Evolutionary conservation across 2,113 vertebrate species (phyloP).

Genomic region (Pionites leucogaster): DNA sequence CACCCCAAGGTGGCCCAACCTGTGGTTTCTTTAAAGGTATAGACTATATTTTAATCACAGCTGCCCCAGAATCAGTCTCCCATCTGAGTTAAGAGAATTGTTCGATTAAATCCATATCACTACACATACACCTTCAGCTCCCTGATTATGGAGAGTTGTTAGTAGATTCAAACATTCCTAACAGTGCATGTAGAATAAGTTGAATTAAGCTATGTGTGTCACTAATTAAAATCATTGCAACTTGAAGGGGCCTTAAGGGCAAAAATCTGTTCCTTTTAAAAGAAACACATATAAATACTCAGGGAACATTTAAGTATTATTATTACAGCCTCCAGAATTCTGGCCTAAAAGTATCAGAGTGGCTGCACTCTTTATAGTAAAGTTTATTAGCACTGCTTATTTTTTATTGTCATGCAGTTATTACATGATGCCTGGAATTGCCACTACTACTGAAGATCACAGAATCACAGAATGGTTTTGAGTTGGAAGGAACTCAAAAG

Average conservation of each 20-base stretch:
- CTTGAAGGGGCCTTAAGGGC: conserved; percentile 23
- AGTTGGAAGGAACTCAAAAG: neutral
- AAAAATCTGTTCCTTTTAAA: conserved; percentile 52
- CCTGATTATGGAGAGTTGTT: neutral
- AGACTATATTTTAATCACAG: neutral
- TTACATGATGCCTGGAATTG: neutral
- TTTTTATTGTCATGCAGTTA: conserved; percentile 23
- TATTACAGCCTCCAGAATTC: conserved; percentile 29
- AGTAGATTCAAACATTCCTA: neutral
- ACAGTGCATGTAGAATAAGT: neutral
- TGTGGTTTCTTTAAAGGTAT: neutral
- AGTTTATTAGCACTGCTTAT: conserved; percentile 2
- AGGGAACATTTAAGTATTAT: conserved; percentile 49
- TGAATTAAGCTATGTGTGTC: conserved; percentile 19
- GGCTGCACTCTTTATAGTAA: neutral
- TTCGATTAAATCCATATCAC: neutral
- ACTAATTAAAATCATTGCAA: conserved; percentile 54
- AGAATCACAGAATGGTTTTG: neutral
- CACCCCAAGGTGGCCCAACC: neutral
- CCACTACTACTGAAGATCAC: neutral
- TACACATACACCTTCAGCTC: neutral
- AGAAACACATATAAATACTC: conserved; percentile 3
- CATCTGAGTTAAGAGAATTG: neutral
- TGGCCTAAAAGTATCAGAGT: neutral
- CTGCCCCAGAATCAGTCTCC: neutral